These are phyloP conservation scores for Slavum lentiscoides DNA, from an alignment of 2,888 invertebrate genomes.

Conservation along the genomic window DNA sequence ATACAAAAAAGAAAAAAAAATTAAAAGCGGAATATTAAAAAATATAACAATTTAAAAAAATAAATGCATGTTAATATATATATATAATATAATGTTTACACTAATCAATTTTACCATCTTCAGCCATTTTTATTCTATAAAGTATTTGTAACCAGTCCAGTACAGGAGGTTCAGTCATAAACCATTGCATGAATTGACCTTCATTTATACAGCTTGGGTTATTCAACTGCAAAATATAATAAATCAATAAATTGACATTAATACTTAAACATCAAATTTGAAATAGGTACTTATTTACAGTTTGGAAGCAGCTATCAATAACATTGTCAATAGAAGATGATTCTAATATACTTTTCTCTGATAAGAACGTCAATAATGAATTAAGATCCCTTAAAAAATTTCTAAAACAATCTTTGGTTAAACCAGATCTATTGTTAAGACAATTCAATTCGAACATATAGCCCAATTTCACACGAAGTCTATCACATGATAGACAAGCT, in stretches of 20 bases:
- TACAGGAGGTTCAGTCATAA: constrained; percentile 67
- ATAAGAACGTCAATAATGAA: constrained; percentile 43
- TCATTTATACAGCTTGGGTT: constrained; percentile 65
- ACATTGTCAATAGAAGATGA: constrained; percentile 21
- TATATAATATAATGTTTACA: neutral
- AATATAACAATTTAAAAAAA: too few species aligned
- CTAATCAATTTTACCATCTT: constrained; percentile 62
- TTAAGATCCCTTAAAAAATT: constrained; percentile 41
- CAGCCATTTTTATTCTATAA: constrained; percentile 67
- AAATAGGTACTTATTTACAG: constrained; percentile 1
- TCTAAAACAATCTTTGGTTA: constrained; percentile 36
- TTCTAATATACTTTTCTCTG: constrained; percentile 43
- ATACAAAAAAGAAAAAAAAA: too few species aligned
- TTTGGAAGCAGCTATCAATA: constrained; percentile 36
- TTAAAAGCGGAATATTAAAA: too few species aligned
- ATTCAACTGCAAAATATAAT: constrained; percentile 64
- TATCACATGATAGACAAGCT: constrained; percentile 43
- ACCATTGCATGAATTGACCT: constrained; percentile 72
- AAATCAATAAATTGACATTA: neutral
- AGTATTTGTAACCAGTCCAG: constrained; percentile 71
- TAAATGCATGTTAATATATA: neutral
- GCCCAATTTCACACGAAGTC: constrained; percentile 36
- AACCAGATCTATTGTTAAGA: constrained; percentile 23
- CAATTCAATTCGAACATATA: constrained; percentile 48
- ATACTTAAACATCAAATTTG: neutral